Base-by-base conservation (phyloP, 2,888 invertebrate species). In the Neoitamus cyanurus region DNA sequence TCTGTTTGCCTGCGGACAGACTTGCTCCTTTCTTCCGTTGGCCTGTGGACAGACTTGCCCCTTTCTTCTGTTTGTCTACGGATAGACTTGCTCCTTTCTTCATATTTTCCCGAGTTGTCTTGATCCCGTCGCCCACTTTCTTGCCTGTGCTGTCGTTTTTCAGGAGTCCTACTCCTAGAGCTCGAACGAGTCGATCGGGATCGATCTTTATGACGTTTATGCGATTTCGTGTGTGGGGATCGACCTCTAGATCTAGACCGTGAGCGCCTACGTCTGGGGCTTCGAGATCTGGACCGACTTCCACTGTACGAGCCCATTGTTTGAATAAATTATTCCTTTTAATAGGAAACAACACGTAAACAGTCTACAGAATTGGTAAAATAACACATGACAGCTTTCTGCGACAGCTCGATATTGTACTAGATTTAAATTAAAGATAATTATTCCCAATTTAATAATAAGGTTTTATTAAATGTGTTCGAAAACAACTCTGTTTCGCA, bases 21-120 rank as follows among this genome's bases (percentile, higher is more conserved):
- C n/a, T 75, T 75, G 15, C 31, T n/a, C n/a, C n/a, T n/a, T n/a
- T 89, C 88, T 30, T 80, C 83, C 34, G 85, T 84, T 58, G 86
- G 85, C 31, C 85, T 85, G 15, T 46, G 77, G 7, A n/a, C 42
- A 13, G 48, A 36, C n/a, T 75, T 75, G 15, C 31, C 11, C n/a
- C n/a, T n/a, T n/a, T 89, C 88, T 30, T 80, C 83, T 31, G 85
- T 84, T 58, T 87, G 85, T 28, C 85, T 85, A 11, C 68, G 77
- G 7, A n/a, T 30, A 13, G 48, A 36, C n/a, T 75, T 75, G 15
- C 31, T n/a, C 72, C 70, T 28, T 31, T 69, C 68, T 25, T 69
- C 28, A 30, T 82, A 13, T 9, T 11, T 36, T 20, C 20, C 15
- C 0, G 58, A 20, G 7, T 25, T 9, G 31, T 13, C 25, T n/a